Conservation (phyloP, 2,888 invertebrate genomes). For the Eupithecia insigniata region DNA sequence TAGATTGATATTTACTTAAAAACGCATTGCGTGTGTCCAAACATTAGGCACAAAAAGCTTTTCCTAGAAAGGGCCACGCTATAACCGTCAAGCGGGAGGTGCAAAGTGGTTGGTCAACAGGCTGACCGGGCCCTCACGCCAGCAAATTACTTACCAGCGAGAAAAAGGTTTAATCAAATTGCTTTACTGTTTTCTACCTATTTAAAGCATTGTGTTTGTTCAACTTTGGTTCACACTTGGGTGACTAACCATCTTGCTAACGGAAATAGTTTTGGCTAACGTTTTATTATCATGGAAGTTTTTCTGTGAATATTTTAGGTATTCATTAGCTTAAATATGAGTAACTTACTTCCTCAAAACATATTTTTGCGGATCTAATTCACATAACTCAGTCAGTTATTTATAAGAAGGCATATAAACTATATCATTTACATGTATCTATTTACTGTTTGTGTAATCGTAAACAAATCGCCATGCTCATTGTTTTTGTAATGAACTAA, state of each 20-base stretch:
- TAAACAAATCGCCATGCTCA: neutral
- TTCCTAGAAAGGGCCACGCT: constrained; percentile 73
- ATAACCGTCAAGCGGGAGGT: constrained; percentile 67
- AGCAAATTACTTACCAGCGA: constrained; percentile 63
- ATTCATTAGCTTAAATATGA: constrained; percentile 5
- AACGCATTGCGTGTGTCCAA: constrained; percentile 56
- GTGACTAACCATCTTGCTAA: constrained; percentile 36
- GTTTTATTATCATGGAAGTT: constrained; percentile 27
- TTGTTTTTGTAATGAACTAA: neutral
- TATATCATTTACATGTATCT: neutral
- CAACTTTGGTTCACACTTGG: constrained; percentile 47
- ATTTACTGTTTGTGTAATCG: neutral
- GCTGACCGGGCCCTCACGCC: constrained; percentile 61
- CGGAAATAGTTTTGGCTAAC: constrained; percentile 33
- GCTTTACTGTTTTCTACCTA: constrained; percentile 56
- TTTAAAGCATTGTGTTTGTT: constrained; percentile 55
- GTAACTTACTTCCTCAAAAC: constrained; percentile 24
- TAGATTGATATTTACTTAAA: constrained; percentile 48
- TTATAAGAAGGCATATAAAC: neutral
- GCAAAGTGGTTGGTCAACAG: constrained; percentile 77
- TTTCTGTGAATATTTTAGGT: constrained; percentile 14
- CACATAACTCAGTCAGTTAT: neutral
- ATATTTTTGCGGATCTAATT: constrained; percentile 14
- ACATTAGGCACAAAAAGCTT: constrained; percentile 57
- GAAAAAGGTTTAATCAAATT: constrained; percentile 66